Conservation (phyloP, 2,797 vertebrate species). For the Manis crassicaudata region DNA sequence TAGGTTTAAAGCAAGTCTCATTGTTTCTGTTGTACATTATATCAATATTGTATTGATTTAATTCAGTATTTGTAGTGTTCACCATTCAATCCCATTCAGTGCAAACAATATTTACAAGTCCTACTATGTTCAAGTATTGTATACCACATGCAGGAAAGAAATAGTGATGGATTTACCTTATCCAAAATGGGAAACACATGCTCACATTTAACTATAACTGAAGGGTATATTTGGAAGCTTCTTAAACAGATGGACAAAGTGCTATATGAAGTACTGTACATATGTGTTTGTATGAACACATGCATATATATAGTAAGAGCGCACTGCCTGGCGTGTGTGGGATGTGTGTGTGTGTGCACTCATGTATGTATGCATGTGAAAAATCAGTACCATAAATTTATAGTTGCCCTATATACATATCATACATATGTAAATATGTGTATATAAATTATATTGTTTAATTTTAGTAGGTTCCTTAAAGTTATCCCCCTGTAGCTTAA, state of each 20-base stretch:
- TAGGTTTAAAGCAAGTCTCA: background rate
- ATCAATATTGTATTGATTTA: background rate
- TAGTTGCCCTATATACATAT: slow-evolving; percentile 39
- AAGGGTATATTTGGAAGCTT: background rate
- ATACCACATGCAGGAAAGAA: background rate
- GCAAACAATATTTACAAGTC: background rate
- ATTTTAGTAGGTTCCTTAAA: slow-evolving; percentile 42
- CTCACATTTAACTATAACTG: background rate
- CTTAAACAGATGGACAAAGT: slow-evolving; percentile 51
- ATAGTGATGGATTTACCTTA: background rate
- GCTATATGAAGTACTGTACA: background rate
- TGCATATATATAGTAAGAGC: slow-evolving; percentile 19
- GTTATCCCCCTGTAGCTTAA: background rate
- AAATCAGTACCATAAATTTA: slow-evolving; percentile 29
- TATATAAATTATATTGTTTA: slow-evolving; percentile 26
- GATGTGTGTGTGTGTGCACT: background rate
- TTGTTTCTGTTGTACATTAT: background rate
- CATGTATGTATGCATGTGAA: background rate
- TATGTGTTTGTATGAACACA: slow-evolving; percentile 42
- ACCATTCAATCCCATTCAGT: background rate
- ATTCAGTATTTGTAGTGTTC: background rate
- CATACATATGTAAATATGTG: slow-evolving; percentile 12
- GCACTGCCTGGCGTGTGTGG: background rate
- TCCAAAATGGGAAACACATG: background rate
- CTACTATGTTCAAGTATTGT: background rate